These are phyloP conservation scores for Macquaria ambigua DNA, from an alignment of 2,113 vertebrate species.

Conservation along the genomic window DNA sequence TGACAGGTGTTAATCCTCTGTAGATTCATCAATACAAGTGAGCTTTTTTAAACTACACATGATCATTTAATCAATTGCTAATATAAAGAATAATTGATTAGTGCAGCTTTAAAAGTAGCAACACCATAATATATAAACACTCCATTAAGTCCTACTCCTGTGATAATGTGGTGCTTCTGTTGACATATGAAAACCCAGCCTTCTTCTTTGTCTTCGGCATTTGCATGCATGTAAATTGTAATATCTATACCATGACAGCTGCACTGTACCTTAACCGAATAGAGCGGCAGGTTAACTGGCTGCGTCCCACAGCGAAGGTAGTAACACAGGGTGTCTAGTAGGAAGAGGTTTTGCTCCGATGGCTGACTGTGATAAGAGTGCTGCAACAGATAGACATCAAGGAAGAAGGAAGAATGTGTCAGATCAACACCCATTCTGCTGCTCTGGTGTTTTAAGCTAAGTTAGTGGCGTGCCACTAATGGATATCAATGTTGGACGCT, in stretches of 20 bases:
- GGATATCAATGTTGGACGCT: too few relatives aligned
- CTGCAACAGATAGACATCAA: slow-evolving; percentile 65
- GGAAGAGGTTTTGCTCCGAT: slow-evolving; percentile 83
- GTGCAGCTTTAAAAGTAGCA: neutral
- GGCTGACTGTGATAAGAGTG: slow-evolving; percentile 71
- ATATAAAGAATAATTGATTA: neutral
- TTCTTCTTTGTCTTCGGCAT: neutral
- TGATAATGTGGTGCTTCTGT: neutral
- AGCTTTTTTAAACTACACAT: too few relatives aligned
- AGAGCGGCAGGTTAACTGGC: slow-evolving; percentile 88
- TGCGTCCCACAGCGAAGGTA: slow-evolving; percentile 89
- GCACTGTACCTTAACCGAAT: slow-evolving; percentile 85
- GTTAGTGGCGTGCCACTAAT: neutral
- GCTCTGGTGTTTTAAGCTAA: neutral
- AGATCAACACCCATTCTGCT: neutral
- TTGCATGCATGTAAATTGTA: neutral
- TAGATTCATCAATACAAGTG: neutral
- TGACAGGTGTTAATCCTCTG: too few relatives aligned
- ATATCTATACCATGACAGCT: neutral
- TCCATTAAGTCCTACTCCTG: too few relatives aligned
- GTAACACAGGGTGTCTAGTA: slow-evolving; percentile 89
- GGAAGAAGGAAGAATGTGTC: neutral
- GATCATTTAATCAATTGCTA: neutral
- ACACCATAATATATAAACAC: neutral
- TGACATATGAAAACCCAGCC: neutral